phyloP scores from a whole-genome alignment of 1,140 invertebrate species.

The Callitettix versicolor region DNA sequence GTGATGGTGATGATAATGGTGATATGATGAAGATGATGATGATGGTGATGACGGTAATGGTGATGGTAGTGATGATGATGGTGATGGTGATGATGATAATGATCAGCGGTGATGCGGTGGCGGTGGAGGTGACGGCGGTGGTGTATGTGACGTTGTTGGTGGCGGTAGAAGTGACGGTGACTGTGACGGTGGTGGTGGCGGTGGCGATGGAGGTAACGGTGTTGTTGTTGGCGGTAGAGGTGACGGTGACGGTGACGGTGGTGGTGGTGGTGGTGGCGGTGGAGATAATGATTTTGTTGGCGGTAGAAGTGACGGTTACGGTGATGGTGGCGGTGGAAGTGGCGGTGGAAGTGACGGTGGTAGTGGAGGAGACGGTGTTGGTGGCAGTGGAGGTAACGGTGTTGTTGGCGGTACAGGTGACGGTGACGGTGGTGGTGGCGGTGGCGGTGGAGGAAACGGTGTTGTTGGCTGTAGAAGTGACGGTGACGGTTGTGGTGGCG shows the following conservation, averaged over 20 bases:
- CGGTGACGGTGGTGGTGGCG: neutral
- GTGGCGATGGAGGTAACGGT: slow-evolving; percentile 81
- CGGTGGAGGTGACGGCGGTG: slow-evolving; percentile 19
- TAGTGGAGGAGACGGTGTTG: neutral
- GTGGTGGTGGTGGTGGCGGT: neutral
- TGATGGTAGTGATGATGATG: slow-evolving; percentile 10
- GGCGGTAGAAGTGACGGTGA: slow-evolving; percentile 23
- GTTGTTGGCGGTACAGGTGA: neutral
- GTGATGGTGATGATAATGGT: too few species aligned
- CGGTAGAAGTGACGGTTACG: neutral
- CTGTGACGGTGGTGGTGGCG: slow-evolving; percentile 39
- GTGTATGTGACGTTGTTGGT: neutral
- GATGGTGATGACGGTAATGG: slow-evolving; percentile 15
- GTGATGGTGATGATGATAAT: slow-evolving; percentile 12
- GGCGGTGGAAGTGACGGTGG: neutral
- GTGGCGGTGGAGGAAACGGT: neutral
- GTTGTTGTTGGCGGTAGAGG: slow-evolving; percentile 82
- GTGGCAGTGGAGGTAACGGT: neutral
- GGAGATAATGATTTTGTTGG: neutral
- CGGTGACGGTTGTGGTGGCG: neutral
- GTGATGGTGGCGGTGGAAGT: neutral
- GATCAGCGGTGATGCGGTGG: slow-evolving; percentile 22
- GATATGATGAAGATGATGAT: too few species aligned
- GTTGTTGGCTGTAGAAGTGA: neutral
- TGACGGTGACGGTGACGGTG: slow-evolving; percentile 23